Conservation (phyloP, 1,140 invertebrate genomes). For the Drusus annulatus region DNA sequence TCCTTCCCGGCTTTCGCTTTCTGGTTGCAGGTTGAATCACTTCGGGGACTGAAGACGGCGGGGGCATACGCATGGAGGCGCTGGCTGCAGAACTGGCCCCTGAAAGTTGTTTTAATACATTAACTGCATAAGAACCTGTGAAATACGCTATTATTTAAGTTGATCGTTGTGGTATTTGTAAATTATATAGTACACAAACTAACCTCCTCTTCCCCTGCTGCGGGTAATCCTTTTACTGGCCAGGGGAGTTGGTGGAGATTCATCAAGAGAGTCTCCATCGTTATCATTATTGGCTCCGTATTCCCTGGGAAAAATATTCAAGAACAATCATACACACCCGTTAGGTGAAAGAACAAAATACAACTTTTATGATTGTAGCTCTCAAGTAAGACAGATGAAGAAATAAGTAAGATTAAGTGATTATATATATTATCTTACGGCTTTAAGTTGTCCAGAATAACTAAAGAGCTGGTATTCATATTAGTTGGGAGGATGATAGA, state of each 20-base stretch:
- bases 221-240: conserved; percentile 68
- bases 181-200: neutral
- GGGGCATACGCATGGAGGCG: conserved; percentile 52
- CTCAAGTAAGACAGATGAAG: no score
- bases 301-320: conserved; percentile 27
- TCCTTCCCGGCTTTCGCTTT: conserved; percentile 61
- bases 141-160: no score
- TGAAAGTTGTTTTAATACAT: neutral
- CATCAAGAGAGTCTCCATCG: conserved; percentile 50
- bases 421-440: no score
- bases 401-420: no score
- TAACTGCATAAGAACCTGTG: no score
- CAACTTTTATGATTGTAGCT: no score
- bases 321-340: no score
- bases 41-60: conserved; percentile 61
- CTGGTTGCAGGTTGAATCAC: conserved; percentile 29
- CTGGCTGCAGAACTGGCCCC: conserved; percentile 7
- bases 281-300: conserved; percentile 49
- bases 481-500: no score
- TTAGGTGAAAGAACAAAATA: no score
- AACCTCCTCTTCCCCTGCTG: conserved; percentile 62
- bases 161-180: neutral
- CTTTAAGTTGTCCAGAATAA: no score
- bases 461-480: no score
- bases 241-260: conserved; percentile 63